phyloP scores from a whole-genome alignment of 1,140 invertebrate genomes.

The Drosophila ironensis region DNA sequence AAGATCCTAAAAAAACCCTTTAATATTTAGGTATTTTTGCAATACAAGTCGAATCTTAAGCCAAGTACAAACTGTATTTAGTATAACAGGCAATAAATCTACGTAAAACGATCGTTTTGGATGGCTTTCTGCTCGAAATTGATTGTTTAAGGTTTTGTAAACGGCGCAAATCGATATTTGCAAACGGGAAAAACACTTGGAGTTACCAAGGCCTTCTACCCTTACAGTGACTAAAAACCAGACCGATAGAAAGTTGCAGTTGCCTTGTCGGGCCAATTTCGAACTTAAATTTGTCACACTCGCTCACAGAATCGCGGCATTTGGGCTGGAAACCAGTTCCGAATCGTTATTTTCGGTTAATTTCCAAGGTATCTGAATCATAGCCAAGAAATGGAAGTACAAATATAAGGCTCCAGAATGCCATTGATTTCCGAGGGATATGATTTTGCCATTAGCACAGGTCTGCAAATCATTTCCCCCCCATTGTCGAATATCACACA shows the following conservation, averaged over 20 bases:
- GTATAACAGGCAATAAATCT: no score
- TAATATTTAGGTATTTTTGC: no score
- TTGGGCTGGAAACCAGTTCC: constrained; percentile 22
- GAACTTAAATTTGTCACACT: constrained; percentile 14
- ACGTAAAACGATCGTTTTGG: no score
- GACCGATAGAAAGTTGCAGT: constrained; percentile 5
- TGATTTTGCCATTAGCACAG: constrained; percentile 36
- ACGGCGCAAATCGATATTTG: not conserved
- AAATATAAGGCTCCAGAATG: no score
- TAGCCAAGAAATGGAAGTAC: no score
- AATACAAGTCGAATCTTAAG: no score
- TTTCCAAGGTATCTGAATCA: constrained; percentile 5
- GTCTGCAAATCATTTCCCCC: constrained; percentile 28
- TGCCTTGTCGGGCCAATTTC: constrained; percentile 1
- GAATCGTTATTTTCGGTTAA: not conserved
- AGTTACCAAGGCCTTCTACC: not conserved
- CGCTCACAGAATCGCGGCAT: not conserved
- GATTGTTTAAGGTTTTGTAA: no score
- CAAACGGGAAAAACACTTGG: not conserved
- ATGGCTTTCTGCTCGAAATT: no score
- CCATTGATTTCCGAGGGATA: constrained; percentile 13
- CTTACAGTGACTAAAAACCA: not conserved
- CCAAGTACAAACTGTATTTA: no score
- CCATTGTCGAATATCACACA: constrained; percentile 29
- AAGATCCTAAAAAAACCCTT: no score